Conservation (phyloP, 2,888 invertebrate species). For the Argyra leucocephala region DNA sequence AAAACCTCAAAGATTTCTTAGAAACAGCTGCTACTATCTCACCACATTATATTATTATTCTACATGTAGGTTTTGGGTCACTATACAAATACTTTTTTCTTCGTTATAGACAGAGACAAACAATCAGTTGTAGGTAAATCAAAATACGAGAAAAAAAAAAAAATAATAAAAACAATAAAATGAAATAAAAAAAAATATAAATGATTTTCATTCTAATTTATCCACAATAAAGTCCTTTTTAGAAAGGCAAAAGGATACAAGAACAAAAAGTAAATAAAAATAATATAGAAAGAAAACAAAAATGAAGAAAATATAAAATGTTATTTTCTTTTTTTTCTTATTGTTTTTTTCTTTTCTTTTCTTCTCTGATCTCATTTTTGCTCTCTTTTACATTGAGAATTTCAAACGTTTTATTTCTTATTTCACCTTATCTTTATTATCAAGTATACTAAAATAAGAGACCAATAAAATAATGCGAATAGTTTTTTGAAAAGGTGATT, state of each 20-base stretch:
- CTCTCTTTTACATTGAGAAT: background rate
- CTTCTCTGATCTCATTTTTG: background rate
- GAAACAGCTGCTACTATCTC: background rate
- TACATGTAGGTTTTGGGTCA: background rate
- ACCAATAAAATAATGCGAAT: background rate
- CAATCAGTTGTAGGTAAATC: background rate
- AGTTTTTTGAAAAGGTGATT: too few relatives aligned
- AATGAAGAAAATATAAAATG: too few relatives aligned
- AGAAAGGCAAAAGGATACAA: background rate
- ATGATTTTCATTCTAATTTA: conserved; percentile 4
- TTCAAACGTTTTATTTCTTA: background rate
- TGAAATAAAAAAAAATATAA: background rate
- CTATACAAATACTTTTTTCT: background rate
- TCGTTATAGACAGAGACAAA: background rate
- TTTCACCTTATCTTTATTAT: background rate
- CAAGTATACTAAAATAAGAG: background rate
- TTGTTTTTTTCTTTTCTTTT: background rate
- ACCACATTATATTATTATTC: background rate
- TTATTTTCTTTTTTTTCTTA: background rate
- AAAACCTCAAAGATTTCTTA: conserved; percentile 1
- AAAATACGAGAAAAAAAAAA: background rate
- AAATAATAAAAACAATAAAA: background rate
- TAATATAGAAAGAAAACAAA: too few relatives aligned
- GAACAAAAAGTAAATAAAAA: background rate
- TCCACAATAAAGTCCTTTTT: conserved; percentile 4